Evolutionary conservation across 2,888 invertebrate genomes (phyloP), one percentile per base, ranked within the genome.

Genomic region (Coenonympha arcania): DNA sequence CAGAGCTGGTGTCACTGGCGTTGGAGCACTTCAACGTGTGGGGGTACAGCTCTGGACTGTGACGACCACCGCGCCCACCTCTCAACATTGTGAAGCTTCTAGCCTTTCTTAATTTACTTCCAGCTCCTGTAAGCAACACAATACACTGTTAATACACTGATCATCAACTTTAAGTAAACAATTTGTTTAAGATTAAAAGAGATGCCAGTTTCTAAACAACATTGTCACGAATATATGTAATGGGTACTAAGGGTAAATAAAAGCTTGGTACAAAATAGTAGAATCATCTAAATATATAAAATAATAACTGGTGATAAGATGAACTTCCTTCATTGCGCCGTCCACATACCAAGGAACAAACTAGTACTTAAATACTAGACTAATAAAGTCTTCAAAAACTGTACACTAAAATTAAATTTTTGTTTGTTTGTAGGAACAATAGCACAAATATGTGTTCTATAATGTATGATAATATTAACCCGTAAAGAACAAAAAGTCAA

Each of bases 1-100:
- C 97, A 60, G 96, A 96, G 76, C 96, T 96, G 18, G 97, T 97
- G 79, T 98, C 97, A 71, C 96, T 96, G 41, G 95, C 95, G 77
- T 92, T 87, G 63, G 87, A 87, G 70, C 87, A 87, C 85, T 87
- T 92, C 65, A 93, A 91, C 54, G 95, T 95, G 86, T 95, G 95
- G 79, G 94, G 92, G 81, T 93, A 93, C 77, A 93, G 89, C 86
- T 93, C 93, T 60, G 93, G 92, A 87, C 88, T 87, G 85, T 87
- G 87, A 76, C 87, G 85, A 77, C 87, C 87, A 73, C 83, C 85
- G 70, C 86, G 86, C 77, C 86, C 86, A 83, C 86, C 84, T 86
- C 87, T 87, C 86, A 87, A 87, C 87, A 87, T 87, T 68, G 85
- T 87, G 87, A 79, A 73, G 76, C 64, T 73, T 82, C 79, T 73